Evolutionary conservation across 2,113 vertebrate genomes (phyloP), one percentile per base, ranked within the genome.

Genomic region (Chlamydotis undulata): DNA sequence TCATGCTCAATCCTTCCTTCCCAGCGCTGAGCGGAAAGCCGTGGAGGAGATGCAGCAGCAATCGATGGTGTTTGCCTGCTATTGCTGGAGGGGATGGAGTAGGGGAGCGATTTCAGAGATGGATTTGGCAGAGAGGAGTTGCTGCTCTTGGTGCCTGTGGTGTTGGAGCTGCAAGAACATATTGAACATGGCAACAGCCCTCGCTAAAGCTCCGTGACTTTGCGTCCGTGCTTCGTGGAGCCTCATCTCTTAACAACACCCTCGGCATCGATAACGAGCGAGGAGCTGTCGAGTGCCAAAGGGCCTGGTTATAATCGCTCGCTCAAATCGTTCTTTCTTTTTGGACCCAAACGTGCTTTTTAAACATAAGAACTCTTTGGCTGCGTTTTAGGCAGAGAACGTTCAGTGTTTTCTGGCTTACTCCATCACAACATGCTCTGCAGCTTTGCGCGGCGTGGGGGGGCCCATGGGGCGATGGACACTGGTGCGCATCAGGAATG

Each of bases 141-240:
- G 91, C 90, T 94, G 89, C 83, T 83, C 83, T 90, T 90, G 89
- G 82, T 90, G 90, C 94, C 89, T 95, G 94, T 94, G 94, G 96
- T 92, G 95, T 80, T 95, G 96, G 95, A 96, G 94, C 93, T 96
- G 94, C 87, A 96, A 90, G 79, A 93, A 93, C 94, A 91, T 87
- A 93, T 55, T 87, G 91, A 97, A 94, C 93, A 84, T 75, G 94
- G 94, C 74, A 94, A 87, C 92, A 92, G 87, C 80, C 94, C 83
- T 84, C 73, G 92, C 96, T 95, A 37, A 79, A 91, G 77, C 92
- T 89, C 70, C 7, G 83, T 78, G 86, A 87, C 94, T 95, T 91
- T 79, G 70, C 53, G 7, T 95, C 94, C 2, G n/a, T 70, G 94
- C 95, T 81, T 93, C 10, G 6, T 52, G 65, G 90, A 92, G 94